Evolutionary conservation across 2,888 invertebrate genomes (phyloP).

Genomic region (Nephrotoma appendiculata): DNA sequence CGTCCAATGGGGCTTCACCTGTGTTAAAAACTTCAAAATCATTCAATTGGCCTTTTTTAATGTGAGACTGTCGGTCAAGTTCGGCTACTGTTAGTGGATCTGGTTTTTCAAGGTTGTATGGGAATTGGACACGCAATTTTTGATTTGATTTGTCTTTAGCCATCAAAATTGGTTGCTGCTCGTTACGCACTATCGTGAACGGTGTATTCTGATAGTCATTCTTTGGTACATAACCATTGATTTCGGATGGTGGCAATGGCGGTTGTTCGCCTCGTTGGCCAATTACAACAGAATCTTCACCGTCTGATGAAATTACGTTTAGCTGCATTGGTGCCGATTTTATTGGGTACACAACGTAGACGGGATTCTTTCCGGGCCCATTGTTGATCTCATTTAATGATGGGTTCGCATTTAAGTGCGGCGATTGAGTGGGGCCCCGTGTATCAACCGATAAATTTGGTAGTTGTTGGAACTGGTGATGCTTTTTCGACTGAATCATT

Average conservation of each 20-base stretch:
- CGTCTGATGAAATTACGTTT: conserved; percentile 26
- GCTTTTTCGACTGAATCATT: conserved; percentile 46
- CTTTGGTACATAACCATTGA: conserved; percentile 17
- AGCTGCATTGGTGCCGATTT: conserved; percentile 35
- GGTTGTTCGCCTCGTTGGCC: conserved; percentile 39
- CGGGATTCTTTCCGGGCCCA: conserved; percentile 25
- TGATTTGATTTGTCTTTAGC: conserved; percentile 27
- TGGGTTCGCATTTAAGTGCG: conserved; percentile 9
- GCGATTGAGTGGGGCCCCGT: conserved; percentile 18
- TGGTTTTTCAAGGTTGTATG: conserved; percentile 47
- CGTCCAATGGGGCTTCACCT: conserved; percentile 25
- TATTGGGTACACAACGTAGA: conserved; percentile 46
- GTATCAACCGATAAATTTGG: conserved; percentile 21
- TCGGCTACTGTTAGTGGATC: conserved; percentile 31
- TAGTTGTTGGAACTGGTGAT: conserved; percentile 24
- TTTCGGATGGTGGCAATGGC: conserved; percentile 31
- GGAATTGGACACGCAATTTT: conserved; percentile 37
- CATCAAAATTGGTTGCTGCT: conserved; percentile 33
- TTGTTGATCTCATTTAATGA: not conserved
- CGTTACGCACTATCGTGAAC: conserved; percentile 30
- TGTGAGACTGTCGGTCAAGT: conserved; percentile 20
- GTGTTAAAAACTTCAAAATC: conserved; percentile 11
- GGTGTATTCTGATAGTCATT: conserved; percentile 32
- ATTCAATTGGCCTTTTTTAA: conserved; percentile 27
- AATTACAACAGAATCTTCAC: conserved; percentile 36